Conservation (phyloP, 2,797 vertebrate genomes). For the Brachymystax lenok region DNA sequence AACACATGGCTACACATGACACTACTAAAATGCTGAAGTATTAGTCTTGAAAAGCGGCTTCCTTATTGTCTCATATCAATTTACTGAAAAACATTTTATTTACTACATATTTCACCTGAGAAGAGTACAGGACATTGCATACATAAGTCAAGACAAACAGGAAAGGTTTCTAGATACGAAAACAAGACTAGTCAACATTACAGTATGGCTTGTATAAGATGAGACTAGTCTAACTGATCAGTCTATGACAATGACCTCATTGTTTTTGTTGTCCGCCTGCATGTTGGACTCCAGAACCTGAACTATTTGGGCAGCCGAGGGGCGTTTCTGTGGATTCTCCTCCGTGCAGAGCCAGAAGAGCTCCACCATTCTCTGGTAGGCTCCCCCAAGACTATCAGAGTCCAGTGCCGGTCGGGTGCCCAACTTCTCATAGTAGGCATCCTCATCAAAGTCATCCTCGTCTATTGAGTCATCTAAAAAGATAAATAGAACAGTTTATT, state of each 20-base stretch:
- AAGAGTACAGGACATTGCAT: not conserved
- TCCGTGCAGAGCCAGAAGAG: slow-evolving; percentile 89
- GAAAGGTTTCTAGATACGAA: not conserved
- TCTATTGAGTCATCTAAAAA: slow-evolving; percentile 76
- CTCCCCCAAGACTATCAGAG: slow-evolving; percentile 73
- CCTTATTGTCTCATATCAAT: no score
- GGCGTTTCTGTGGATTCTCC: slow-evolving; percentile 81
- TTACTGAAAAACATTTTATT: no score
- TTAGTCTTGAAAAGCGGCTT: no score
- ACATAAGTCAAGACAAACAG: not conserved
- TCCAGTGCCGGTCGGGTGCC: slow-evolving; percentile 86
- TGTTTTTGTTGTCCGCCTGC: slow-evolving; percentile 1
- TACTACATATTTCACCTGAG: not conserved
- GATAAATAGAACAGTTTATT: not conserved
- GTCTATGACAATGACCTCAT: slow-evolving; percentile 64
- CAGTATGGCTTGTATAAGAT: slow-evolving; percentile 2
- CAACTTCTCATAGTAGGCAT: slow-evolving; percentile 83
- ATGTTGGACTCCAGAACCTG: slow-evolving; percentile 76
- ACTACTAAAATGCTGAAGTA: no score
- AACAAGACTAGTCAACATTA: not conserved
- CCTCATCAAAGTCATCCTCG: slow-evolving; percentile 85
- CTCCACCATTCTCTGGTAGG: slow-evolving; percentile 82
- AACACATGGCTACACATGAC: no score
- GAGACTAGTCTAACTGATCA: not conserved
- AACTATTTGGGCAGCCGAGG: slow-evolving; percentile 81